Percentiles rank a stretch among this genome's conserved stretches.
phyloP scores from a whole-genome alignment of 1,140 invertebrate genomes.

The Coelopa frigida region DNA sequence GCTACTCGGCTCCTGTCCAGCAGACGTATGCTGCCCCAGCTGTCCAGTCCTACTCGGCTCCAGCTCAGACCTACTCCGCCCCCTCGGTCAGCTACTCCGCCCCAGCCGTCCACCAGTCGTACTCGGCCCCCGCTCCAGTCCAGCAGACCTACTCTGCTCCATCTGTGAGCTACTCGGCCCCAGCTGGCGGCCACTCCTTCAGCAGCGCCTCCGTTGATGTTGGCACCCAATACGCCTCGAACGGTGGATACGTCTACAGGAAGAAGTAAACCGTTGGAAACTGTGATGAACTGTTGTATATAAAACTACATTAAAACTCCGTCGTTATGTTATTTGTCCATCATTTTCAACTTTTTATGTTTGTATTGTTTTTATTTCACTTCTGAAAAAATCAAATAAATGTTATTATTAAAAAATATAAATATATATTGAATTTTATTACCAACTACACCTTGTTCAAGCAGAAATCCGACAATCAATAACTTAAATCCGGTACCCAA shows the following conservation, averaged over 20 bases:
- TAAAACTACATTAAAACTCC: too few relatives aligned
- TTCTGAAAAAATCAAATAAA: too few relatives aligned
- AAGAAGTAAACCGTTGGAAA: slow-evolving; percentile 18
- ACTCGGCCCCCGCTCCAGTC: slow-evolving; percentile 2
- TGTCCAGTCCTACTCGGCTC: slow-evolving; percentile 1
- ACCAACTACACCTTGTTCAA: too few relatives aligned
- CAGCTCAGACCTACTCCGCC: slow-evolving; percentile 12
- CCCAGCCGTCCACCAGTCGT: slow-evolving; percentile 11
- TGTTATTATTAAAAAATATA: too few relatives aligned
- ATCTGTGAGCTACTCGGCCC: slow-evolving; percentile 4
- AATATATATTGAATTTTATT: too few relatives aligned
- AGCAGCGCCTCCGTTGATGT: slow-evolving; percentile 19
- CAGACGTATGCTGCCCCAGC: slow-evolving; percentile 3
- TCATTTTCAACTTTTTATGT: too few relatives aligned
- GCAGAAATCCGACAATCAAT: too few relatives aligned
- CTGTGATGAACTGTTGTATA: background rate
- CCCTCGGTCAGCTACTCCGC: slow-evolving; percentile 12
- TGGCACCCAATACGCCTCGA: slow-evolving; percentile 39
- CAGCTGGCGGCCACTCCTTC: slow-evolving; percentile 12
- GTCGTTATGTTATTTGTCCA: too few relatives aligned
- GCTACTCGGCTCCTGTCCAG: slow-evolving; percentile 8
- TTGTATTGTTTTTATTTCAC: too few relatives aligned
- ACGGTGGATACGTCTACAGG: slow-evolving; percentile 40
- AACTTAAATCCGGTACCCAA: too few relatives aligned
- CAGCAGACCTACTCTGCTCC: slow-evolving; percentile 7